phyloP scores from a whole-genome alignment of 53 echinoderm and acorn worm species.

The Pentamera pediparva region DNA sequence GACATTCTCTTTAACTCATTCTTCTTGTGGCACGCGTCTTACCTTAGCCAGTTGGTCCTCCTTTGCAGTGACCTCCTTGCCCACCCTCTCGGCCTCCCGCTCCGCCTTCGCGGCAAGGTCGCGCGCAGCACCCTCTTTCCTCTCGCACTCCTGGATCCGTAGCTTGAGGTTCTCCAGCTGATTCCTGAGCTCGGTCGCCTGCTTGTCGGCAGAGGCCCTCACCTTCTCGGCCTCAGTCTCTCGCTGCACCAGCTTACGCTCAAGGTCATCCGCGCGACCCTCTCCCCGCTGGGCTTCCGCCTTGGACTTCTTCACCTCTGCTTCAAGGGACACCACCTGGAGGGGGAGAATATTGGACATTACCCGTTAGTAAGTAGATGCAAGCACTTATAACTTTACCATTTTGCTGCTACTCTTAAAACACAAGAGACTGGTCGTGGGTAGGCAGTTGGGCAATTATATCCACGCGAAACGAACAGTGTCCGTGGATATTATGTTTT shows the following conservation, averaged over 20 bases:
- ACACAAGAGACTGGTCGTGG: no score
- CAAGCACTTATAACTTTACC: no score
- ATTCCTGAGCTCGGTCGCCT: slow-evolving; percentile 63
- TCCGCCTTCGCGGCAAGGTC: slow-evolving; percentile 64
- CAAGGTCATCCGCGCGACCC: slow-evolving; percentile 50
- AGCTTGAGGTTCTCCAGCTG: slow-evolving; percentile 74
- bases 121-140: slow-evolving; percentile 47
- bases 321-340: slow-evolving; percentile 65
- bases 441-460: no score
- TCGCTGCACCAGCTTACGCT: slow-evolving; percentile 68
- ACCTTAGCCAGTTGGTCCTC: slow-evolving; percentile 50
- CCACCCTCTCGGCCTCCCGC: slow-evolving; percentile 54
- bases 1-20: background rate
- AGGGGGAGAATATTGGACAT: no score
- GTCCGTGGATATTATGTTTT: no score
- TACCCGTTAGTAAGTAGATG: no score
- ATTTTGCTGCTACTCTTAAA: no score
- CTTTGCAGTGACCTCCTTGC: slow-evolving; percentile 22
- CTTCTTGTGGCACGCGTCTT: slow-evolving; percentile 19
- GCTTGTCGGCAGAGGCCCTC: slow-evolving; percentile 47
- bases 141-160: slow-evolving; percentile 54
- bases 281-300: slow-evolving; percentile 67
- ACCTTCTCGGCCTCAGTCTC: slow-evolving; percentile 58
- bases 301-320: slow-evolving; percentile 62
- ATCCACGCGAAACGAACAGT: no score